These are phyloP conservation scores for Sclerodermus sp. DNA, from an alignment of 2,888 invertebrate genomes.

Conservation along the genomic window DNA sequence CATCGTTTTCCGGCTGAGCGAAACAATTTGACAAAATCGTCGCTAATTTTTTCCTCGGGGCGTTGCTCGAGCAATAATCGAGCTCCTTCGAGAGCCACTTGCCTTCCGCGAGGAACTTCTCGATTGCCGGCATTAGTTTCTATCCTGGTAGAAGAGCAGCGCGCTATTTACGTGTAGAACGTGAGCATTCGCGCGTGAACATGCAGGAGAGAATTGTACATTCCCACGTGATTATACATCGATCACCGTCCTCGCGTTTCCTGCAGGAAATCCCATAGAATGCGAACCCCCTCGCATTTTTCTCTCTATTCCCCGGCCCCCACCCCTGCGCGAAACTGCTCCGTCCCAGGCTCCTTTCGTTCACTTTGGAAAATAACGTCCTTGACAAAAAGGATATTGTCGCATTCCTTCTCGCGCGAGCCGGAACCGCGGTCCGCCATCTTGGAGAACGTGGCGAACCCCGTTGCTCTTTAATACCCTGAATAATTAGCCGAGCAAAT, in stretches of 20 bases:
- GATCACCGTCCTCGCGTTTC: slow-evolving; percentile 19
- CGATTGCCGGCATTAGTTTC: slow-evolving; percentile 20
- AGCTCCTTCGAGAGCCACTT: slow-evolving; percentile 6
- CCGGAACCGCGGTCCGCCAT: too few species aligned
- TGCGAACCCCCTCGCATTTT: neutral
- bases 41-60: slow-evolving; percentile 12
- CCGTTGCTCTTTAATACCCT: too few species aligned
- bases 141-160: slow-evolving; percentile 7
- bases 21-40: neutral
- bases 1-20: too few species aligned
- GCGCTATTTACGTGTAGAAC: neutral
- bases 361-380: slow-evolving; percentile 3
- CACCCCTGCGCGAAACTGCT: neutral
- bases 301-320: neutral
- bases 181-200: neutral
- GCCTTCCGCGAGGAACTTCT: slow-evolving; percentile 9
- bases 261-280: slow-evolving; percentile 5
- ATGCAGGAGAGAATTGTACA: slow-evolving; percentile 13
- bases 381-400: slow-evolving; percentile 25
- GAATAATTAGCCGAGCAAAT: too few species aligned
- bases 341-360: slow-evolving; percentile 11
- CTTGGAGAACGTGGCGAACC: too few species aligned
- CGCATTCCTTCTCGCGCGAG: slow-evolving; percentile 21
- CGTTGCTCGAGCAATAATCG: slow-evolving; percentile 5
- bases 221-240: slow-evolving; percentile 28